A percentile compares a stretch with the other conserved stretches of the same genome.
Evolutionary conservation across 2,888 invertebrate genomes (phyloP).

Genomic region (Pandemis corylana): DNA sequence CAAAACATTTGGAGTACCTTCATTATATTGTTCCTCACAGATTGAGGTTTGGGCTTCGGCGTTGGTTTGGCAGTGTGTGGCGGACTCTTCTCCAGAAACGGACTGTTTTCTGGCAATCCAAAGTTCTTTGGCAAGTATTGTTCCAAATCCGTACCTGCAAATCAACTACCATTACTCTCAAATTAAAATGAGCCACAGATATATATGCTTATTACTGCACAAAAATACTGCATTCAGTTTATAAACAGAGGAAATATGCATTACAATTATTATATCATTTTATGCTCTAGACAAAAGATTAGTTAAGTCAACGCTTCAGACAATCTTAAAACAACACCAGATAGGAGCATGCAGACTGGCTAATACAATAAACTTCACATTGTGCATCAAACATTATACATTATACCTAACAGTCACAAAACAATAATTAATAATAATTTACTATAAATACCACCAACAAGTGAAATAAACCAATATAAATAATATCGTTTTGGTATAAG

Average conservation of each 20-base stretch:
- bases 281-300: slow-evolving; percentile 17
- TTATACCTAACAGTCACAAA: neutral
- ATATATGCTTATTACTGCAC: neutral
- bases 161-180: slow-evolving; percentile 23
- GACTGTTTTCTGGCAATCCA: slow-evolving; percentile 84
- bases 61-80: slow-evolving; percentile 73
- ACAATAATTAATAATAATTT: slow-evolving; percentile 5
- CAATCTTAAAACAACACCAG: slow-evolving; percentile 32
- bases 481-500: neutral
- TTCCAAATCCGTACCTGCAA: slow-evolving; percentile 85
- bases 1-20: slow-evolving; percentile 60
- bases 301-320: slow-evolving; percentile 21
- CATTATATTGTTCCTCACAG: slow-evolving; percentile 65
- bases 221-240: slow-evolving; percentile 10
- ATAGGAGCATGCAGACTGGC: slow-evolving; percentile 35
- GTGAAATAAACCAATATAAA: neutral
- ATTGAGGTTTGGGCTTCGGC: slow-evolving; percentile 69
- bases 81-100: slow-evolving; percentile 80
- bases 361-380: slow-evolving; percentile 18
- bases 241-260: slow-evolving; percentile 34
- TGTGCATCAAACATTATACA: slow-evolving; percentile 33
- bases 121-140: slow-evolving; percentile 87
- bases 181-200: neutral
- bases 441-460: slow-evolving; percentile 6
- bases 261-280: slow-evolving; percentile 13